Evolutionary conservation across 1,140 invertebrate genomes (phyloP), one percentile per base, ranked within the genome.

Genomic region (Megalonaias nervosa): DNA sequence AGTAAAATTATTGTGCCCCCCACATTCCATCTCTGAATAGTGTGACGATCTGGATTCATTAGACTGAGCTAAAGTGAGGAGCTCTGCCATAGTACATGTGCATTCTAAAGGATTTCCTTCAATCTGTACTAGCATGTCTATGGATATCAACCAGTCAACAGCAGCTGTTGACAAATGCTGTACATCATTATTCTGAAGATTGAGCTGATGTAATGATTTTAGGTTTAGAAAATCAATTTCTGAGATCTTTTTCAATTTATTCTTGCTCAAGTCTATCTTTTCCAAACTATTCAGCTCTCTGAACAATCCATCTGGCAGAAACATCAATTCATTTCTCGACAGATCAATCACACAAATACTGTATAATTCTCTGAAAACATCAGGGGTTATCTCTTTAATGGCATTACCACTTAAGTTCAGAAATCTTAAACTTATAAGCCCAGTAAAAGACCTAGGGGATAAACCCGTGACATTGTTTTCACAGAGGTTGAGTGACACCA

Each of bases 101-200:
- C 89, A 90, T 31, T 87, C 82, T 26, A 84, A 83, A n/a, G 84
- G 84, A 75, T 90, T 90, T 62, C 72, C 74, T 21, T 82, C 78
- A 1, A 90, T 60, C 21, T 81, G 65, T 14, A 89, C 68, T 16
- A 48, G 4, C 9, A 68, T 58, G 13, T 58, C 12, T 58, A 88
- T 58, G 26, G 59, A 74, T 1, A 69, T 56, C 23, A 85, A 68
- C 55, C 75, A 68, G 4, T 48, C 12, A 2, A 81, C 55, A 31
- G 71, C 56, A 14, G 75, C 67, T 55, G 74, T 17, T 15, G 69
- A 60, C 23, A 88, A 78, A 48, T 48, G 38, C 5, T 48, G 38
- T 48, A 48, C 11, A 48, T 48, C 38, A 48, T 48, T 48, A 48
- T 48, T 48, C 38, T 48, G 38, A 48, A 48, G 38, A 48, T 11